These are phyloP conservation scores for Accipiter virgatus DNA, from an alignment of 2,113 vertebrate species.

Conservation along the genomic window DNA sequence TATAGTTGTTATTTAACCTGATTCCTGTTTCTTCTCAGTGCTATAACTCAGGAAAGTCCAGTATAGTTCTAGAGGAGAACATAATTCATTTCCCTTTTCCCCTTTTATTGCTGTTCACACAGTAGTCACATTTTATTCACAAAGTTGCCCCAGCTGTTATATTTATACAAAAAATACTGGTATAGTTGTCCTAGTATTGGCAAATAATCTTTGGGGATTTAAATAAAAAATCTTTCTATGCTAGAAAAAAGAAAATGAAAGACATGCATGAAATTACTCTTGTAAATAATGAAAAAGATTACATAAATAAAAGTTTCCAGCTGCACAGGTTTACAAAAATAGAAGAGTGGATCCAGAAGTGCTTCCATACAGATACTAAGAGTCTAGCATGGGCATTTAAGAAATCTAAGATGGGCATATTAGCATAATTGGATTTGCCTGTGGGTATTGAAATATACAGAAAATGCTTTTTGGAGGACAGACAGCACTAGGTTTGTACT, in stretches of 20 bases:
- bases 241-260: neutral
- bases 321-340: neutral
- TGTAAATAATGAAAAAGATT: neutral
- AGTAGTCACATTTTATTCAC: neutral
- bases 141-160: neutral
- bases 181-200: neutral
- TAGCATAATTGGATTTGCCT: neutral
- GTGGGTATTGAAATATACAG: neutral
- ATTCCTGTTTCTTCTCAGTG: neutral
- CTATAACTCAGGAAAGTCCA: neutral
- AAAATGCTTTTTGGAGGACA: neutral
- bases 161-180: neutral
- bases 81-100: neutral
- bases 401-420: neutral
- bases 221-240: neutral
- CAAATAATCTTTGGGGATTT: neutral
- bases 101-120: neutral
- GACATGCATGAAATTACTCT: neutral
- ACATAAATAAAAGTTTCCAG: neutral
- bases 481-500: neutral
- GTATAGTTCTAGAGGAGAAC: neutral
- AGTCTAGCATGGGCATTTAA: neutral
- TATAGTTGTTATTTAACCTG: neutral
- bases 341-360: neutral
- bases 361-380: neutral